Evolutionary conservation across 2,113 vertebrate species (phyloP).

Genomic region (Phoenicopterus ruber): DNA sequence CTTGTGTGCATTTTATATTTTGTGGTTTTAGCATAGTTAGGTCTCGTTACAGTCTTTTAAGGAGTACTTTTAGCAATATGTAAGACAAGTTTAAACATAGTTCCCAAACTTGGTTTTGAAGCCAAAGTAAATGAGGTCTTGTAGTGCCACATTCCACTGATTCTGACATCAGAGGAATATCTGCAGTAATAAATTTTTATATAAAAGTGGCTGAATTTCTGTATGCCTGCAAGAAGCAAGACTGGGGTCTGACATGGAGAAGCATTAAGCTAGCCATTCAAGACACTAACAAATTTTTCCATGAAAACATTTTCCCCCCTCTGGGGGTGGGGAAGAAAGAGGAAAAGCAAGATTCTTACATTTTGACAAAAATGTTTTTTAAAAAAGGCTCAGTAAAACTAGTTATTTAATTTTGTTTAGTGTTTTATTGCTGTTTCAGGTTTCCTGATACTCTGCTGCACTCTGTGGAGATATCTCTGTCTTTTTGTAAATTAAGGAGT

Average conservation of each 20-base stretch:
- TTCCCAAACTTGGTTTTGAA: conserved; percentile 11
- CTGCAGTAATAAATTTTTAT: not conserved
- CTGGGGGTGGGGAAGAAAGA: too few relatives aligned
- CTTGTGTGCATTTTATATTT: conserved; percentile 1
- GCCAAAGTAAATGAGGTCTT: conserved; percentile 57
- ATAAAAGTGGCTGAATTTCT: not conserved
- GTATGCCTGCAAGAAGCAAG: not conserved
- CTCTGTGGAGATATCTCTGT: not conserved
- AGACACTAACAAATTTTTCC: not conserved
- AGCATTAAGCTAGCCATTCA: not conserved
- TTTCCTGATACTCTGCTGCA: not conserved
- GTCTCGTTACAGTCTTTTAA: conserved; percentile 20
- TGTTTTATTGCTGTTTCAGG: not conserved
- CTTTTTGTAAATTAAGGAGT: not conserved
- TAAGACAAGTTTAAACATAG: conserved; percentile 51
- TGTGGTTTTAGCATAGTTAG: conserved; percentile 1
- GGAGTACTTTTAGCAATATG: conserved; percentile 1
- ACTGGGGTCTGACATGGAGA: not conserved
- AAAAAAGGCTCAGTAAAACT: not conserved
- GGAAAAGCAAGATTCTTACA: not conserved
- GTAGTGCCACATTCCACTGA: conserved; percentile 52
- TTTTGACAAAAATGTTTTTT: not conserved
- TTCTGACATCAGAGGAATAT: conserved; percentile 51
- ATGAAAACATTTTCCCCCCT: not conserved
- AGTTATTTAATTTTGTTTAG: not conserved